These are phyloP conservation scores for Ardeotis arabs DNA, from an alignment of 2,113 vertebrate species.

Conservation along the genomic window DNA sequence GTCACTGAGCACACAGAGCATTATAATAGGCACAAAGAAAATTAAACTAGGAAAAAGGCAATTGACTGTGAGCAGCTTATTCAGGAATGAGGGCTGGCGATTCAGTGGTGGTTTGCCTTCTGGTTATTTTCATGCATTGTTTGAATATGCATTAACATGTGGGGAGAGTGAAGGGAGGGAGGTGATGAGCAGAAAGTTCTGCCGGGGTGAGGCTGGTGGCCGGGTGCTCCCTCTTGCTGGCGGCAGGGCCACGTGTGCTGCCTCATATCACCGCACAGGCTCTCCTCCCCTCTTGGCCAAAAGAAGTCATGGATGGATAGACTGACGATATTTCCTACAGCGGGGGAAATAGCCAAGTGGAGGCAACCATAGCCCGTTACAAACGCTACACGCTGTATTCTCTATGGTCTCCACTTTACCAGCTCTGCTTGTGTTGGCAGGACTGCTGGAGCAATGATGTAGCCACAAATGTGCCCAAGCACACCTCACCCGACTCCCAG, in stretches of 20 bases:
- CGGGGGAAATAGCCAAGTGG: background rate
- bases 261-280: background rate
- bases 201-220: background rate
- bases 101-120: conserved; percentile 9
- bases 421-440: background rate
- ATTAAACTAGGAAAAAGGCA: conserved; percentile 25
- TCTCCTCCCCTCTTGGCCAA: background rate
- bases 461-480: background rate
- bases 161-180: background rate
- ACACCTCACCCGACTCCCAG: background rate
- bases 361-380: accelerated
- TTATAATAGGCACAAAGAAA: conserved; percentile 1
- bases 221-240: background rate
- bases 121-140: conserved; percentile 4
- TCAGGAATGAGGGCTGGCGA: background rate
- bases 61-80: background rate
- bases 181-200: background rate
- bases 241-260: background rate
- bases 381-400: background rate
- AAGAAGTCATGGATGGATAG: background rate
- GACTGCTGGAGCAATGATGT: accelerated
- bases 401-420: background rate
- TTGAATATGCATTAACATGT: background rate
- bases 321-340: background rate
- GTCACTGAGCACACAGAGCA: conserved; percentile 57